phyloP scores from a whole-genome alignment of 2,888 invertebrate genomes.

The Pelosia muscerda region DNA sequence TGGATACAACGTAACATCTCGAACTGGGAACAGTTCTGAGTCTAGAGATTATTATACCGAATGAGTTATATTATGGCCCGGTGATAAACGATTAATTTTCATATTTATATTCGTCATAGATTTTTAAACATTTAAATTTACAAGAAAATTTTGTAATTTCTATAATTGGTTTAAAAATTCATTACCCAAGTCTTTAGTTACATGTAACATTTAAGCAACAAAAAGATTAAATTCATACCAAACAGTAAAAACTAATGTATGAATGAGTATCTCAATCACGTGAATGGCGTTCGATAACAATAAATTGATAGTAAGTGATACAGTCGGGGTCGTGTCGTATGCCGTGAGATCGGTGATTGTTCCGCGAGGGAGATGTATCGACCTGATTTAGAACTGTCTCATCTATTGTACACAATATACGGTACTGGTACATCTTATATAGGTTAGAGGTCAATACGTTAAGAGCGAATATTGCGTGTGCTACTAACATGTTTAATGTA shows the following conservation, averaged over 20 bases:
- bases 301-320: slow-evolving; percentile 53
- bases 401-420: slow-evolving; percentile 25
- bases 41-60: too few relatives aligned
- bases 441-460: slow-evolving; percentile 21
- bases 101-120: too few relatives aligned
- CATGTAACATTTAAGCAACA: not conserved
- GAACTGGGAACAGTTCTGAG: too few relatives aligned
- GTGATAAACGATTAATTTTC: too few relatives aligned
- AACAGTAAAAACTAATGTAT: not conserved
- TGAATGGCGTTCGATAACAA: slow-evolving; percentile 29
- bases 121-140: too few relatives aligned
- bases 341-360: slow-evolving; percentile 55
- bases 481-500: not conserved
- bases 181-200: not conserved
- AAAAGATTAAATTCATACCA: not conserved
- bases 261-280: slow-evolving; percentile 9
- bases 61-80: too few relatives aligned
- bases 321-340: slow-evolving; percentile 52
- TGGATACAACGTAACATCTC: too few relatives aligned
- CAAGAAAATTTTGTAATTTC: too few relatives aligned
- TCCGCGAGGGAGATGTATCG: slow-evolving; percentile 46
- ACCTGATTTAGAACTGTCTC: slow-evolving; percentile 45
- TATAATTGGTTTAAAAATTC: not conserved
- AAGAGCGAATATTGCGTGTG: not conserved
- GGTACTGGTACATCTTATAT: slow-evolving; percentile 14